Base-by-base conservation (phyloP, 2,888 invertebrate species). In the Pyrrhia umbra region DNA sequence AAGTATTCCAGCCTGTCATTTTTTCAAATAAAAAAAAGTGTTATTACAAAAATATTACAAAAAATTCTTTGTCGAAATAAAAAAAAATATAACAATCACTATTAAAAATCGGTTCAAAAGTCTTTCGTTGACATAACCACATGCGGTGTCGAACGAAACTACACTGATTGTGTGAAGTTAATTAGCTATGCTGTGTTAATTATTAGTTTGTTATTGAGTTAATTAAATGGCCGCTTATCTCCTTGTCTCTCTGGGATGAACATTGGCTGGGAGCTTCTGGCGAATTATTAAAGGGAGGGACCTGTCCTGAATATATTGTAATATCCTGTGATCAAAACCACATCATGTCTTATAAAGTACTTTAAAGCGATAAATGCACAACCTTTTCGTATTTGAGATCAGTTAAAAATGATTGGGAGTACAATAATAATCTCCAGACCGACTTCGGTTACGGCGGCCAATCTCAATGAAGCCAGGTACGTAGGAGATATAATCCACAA, bases 191-290 rank as follows among this genome's bases (percentile, higher is more conserved):
- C 6, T 34, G 15, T 49, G 21, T 42, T 45, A 25, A 30, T 63
- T 43, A 52, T 52, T 70, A 50, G 18, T 25, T 58, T 43, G 45
- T 70, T 63, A 42, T 58, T 71, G 20, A 58, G 42, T 58, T 54
- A 49, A 69, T 57, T 69, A 69, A 13, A 16, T 57, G 25, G 42
- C 21, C 30, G 16, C 49, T 75, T 71, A 75, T 51, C 50, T 45
- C 18, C 16, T 0, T 15, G n/a, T 42, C 30, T 15, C 15, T 1
- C 9, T n/a, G 34, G 34, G 34, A 34, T 34, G 34, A 5, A 4
- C 34, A n/a, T n/a, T n/a, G n/a, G 34, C 13, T 13, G 13, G 34
- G 34, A 4, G 34, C n/a, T 34, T 34, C 13, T 13, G 13, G 30
- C 3, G 5, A 30, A 13, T 13, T 10, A 2, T 13, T 13, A 30